Evolutionary conservation across 2,113 vertebrate genomes (phyloP), one percentile per base, ranked within the genome.

Genomic region (Sinosuthora webbiana): DNA sequence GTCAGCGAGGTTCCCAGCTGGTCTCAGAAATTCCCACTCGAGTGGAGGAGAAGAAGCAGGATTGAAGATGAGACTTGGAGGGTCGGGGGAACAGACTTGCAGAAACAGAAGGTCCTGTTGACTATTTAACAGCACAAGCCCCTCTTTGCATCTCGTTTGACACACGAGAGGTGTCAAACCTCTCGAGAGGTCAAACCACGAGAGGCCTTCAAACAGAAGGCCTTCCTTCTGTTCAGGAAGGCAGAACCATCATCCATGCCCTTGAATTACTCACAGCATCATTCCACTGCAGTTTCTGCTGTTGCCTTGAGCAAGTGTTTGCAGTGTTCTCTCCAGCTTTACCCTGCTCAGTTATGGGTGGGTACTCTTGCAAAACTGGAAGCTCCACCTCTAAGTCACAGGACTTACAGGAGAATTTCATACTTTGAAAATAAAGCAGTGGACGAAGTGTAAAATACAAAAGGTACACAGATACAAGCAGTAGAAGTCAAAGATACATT

Each of bases 1-100:
- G 59, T 49, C 22, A n/a, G 42, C 0, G 5, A 35, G 16, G 2
- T 42, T 89, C 53, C 47, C 47, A 60, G 0, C 1, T 42, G 24
- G 33, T 30, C 60, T 39, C 41, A 59, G 89, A 71, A 71, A 83
- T 57, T 53, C 31, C 44, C 13, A 20, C 13, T 52, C 1, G 3
- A 37, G 30, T 47, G n/a, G 42, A 88, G 37, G 60, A 25, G 50
- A 53, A 65, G 47, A 8, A 42, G 44, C 15, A 56, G 55, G 41
- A 19, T 37, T 42, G 23, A 79, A 64, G 28, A 11, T 42, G 50
- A 31, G 55, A 15, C 25, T 56, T 39, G 25, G 16, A 60, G 45
- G 17, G 35, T 69, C 17, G 31, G 1, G 35, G 25, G 30, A 39
- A 23, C 6, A 22, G 27, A 9, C 10, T 44, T 60, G 21, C 7